phyloP scores from a whole-genome alignment of 2,113 vertebrate genomes.

The Burhinus oedicnemus region DNA sequence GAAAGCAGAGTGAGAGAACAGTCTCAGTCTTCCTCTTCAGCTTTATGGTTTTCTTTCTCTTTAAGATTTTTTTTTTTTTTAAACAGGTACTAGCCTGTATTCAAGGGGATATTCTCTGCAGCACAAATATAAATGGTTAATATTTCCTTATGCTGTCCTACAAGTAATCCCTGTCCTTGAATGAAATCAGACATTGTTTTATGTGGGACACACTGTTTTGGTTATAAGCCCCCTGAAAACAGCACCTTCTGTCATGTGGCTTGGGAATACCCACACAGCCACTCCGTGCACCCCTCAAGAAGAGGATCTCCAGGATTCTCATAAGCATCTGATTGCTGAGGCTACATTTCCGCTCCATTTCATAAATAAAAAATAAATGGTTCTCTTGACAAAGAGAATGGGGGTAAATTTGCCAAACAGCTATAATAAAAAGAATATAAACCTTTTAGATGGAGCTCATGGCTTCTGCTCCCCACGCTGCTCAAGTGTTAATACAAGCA shows the following conservation, averaged over 20 bases:
- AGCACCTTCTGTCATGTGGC: not conserved
- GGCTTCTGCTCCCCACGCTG: not conserved
- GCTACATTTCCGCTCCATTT: not conserved
- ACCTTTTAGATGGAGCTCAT: not conserved
- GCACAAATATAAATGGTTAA: not conserved
- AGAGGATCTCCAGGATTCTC: not conserved
- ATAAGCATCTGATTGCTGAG: not conserved
- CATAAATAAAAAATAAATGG: not conserved
- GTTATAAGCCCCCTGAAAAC: not conserved
- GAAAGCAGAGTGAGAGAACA: not conserved
- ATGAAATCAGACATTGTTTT: not conserved
- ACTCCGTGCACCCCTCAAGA: not conserved
- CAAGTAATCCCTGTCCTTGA: not conserved
- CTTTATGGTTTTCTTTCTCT: not conserved
- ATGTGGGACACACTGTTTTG: accelerated
- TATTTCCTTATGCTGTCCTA: not conserved
- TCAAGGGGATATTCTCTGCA: not conserved
- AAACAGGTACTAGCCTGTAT: not conserved
- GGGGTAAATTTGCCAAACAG: not conserved
- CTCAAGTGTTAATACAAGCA: not conserved
- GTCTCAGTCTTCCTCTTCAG: not conserved
- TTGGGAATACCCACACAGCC: not conserved
- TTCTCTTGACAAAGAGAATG: not conserved
- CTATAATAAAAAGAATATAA: not conserved
- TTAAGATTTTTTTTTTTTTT: not conserved